Conservation (phyloP, 2,113 vertebrate genomes). For the Gopherus evgoodei region DNA sequence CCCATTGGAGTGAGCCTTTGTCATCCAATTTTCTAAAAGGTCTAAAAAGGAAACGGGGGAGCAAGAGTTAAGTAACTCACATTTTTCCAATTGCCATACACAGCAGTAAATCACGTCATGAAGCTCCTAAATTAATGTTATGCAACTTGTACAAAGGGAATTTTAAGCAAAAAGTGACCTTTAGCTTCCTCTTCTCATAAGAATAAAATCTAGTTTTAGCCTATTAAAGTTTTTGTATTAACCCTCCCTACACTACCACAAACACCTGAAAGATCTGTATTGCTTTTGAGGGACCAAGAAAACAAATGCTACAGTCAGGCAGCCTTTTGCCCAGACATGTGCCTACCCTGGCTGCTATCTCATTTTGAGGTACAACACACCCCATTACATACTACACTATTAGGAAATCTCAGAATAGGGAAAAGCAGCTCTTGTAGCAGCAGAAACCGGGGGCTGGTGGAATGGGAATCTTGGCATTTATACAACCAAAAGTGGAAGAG, state of each 20-base stretch:
- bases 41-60: slow-evolving; percentile 27
- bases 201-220: background rate
- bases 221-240: background rate
- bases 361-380: background rate
- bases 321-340: background rate
- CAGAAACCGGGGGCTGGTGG: background rate
- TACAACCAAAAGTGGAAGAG: background rate
- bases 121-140: slow-evolving; percentile 26
- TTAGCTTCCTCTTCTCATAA: slow-evolving; percentile 7
- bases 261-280: background rate
- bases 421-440: background rate
- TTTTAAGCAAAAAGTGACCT: background rate
- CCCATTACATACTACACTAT: background rate
- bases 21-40: slow-evolving; percentile 86
- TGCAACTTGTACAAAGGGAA: slow-evolving; percentile 17
- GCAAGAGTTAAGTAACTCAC: slow-evolving; percentile 21
- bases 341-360: background rate
- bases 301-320: background rate
- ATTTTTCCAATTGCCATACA: slow-evolving; percentile 26
- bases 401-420: background rate
- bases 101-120: background rate
- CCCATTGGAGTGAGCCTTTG: slow-evolving; percentile 83
- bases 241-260: background rate
- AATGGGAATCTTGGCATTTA: background rate
- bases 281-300: background rate